Conservation (phyloP, 2,113 vertebrate species). For the Rhynchomys soricoides region DNA sequence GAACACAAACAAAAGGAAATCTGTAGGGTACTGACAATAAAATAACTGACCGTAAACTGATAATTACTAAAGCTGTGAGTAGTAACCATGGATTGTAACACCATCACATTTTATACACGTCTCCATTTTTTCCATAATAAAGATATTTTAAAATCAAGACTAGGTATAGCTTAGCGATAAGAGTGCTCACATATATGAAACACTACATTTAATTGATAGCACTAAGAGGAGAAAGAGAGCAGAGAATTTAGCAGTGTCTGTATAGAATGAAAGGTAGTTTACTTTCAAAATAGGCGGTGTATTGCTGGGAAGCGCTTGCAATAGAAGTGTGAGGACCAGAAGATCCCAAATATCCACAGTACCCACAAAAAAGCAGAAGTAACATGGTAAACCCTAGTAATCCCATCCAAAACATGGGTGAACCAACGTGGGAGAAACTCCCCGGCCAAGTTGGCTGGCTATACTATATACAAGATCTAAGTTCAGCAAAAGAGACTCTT, state of each 20-base stretch:
- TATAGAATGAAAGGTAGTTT: neutral
- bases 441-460: neutral
- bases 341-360: neutral
- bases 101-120: neutral
- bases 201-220: neutral
- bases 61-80: neutral
- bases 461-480: neutral
- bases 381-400: neutral
- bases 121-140: conserved; percentile 8
- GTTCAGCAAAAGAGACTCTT: neutral
- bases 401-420: too few species aligned
- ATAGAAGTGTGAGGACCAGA: neutral
- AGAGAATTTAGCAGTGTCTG: neutral
- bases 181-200: too few species aligned
- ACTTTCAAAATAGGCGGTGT: neutral
- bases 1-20: neutral
- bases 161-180: neutral
- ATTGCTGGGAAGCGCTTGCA: neutral
- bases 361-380: neutral
- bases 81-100: neutral
- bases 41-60: neutral
- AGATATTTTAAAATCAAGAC: neutral
- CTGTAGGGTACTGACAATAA: too few species aligned
- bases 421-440: neutral
- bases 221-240: neutral